Base-by-base conservation (phyloP, 2,888 invertebrate genomes). In the Timandra comae region DNA sequence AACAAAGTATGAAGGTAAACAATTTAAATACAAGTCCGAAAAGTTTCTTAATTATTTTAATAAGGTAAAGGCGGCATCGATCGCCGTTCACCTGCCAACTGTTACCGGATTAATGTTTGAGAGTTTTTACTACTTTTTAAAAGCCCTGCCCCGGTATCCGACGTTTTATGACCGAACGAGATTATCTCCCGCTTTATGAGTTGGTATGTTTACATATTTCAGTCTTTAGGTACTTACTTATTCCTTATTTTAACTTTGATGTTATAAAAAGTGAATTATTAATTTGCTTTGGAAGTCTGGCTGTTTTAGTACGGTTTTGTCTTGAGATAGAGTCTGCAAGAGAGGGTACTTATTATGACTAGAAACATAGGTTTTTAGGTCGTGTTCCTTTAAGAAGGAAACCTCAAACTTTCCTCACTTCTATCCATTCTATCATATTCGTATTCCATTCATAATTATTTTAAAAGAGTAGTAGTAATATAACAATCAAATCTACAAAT, bases 51-150 rank as follows among this genome's bases (percentile, higher is more conserved):
- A 67, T 71, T 59, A 63, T 63, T 61, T 56, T 63, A 63, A 66
- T 64, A 61, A 61, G 52, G 53, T 46, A 52, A 47, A 43, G 32
- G 44, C 39, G 35, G 42, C 58, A 72, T 72, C 62, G 72, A 75
- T 63, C 72, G 43, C 28, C 42, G 41, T 57, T 58, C 60, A 72
- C 70, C 76, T 73, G 67, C 73, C 75, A 71, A 76, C 76, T 70
- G 72, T 65, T 75, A 66, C 76, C 52, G 59, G 59, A 63, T 68
- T 74, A 66, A 73, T 68, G 68, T 46, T 51, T 46, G 37, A 53
- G 60, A 68, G 64, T 71, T 78, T 81, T 81, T 78, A 80, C 71
- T 72, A 74, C 79, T 76, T 75, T 78, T 76, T 74, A 72, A 81
- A 76, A 73, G 73, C 71, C 54, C 30, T 27, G 45, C 39, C 6